Evolutionary conservation across 2,797 vertebrate genomes (phyloP).

Genomic region (Onychomys arenicola): DNA sequence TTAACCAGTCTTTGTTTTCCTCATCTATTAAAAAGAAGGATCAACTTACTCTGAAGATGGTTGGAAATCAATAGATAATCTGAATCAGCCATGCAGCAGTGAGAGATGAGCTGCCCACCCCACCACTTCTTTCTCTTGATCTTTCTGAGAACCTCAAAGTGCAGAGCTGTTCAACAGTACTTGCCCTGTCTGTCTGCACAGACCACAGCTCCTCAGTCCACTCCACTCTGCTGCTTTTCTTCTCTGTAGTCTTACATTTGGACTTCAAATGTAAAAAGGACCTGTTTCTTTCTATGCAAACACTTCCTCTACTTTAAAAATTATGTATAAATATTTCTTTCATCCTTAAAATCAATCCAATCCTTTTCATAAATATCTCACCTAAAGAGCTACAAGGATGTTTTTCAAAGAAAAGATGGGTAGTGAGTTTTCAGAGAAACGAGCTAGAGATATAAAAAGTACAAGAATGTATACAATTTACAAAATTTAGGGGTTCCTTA

Average conservation of each 20-base stretch:
- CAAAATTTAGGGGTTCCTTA: constrained; percentile 13
- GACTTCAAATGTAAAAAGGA: background rate
- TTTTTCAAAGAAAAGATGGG: constrained; percentile 24
- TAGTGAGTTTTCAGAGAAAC: constrained; percentile 31
- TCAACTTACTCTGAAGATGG: background rate
- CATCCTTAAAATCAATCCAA: constrained; percentile 25
- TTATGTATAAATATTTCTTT: background rate
- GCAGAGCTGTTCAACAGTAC: background rate
- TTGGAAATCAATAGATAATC: background rate
- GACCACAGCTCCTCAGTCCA: background rate
- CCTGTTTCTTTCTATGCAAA: background rate
- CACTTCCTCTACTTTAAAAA: background rate
- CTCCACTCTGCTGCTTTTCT: background rate
- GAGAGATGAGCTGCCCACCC: background rate
- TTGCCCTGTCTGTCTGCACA: background rate
- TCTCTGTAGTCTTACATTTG: background rate
- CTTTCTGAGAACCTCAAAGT: background rate
- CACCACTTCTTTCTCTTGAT: background rate
- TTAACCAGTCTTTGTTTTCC: background rate
- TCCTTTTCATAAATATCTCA: background rate
- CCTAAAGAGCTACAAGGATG: background rate
- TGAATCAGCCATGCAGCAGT: background rate
- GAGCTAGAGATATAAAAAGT: background rate
- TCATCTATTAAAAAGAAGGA: background rate
- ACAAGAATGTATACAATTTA: constrained; percentile 23